Conservation (phyloP, 2,797 vertebrate genomes). For the Bovichtus diacanthus region DNA sequence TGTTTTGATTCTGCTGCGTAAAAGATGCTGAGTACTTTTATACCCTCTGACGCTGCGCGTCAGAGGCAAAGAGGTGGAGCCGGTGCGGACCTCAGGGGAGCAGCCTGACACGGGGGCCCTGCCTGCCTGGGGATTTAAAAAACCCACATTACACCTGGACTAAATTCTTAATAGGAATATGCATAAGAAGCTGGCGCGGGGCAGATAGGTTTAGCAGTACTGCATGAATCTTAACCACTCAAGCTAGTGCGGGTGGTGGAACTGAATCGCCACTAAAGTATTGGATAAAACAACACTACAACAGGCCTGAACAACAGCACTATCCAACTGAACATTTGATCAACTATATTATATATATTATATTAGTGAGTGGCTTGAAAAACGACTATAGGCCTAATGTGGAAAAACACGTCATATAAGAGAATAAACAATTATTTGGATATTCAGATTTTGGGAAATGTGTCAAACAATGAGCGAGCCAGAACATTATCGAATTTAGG, state of each 20-base stretch:
- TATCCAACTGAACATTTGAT: not conserved
- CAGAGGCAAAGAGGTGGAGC: slow-evolving; percentile 68
- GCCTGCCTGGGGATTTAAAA: slow-evolving; percentile 57
- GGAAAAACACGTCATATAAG: not conserved
- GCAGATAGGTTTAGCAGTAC: slow-evolving; percentile 23
- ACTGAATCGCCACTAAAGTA: not conserved
- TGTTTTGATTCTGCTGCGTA: slow-evolving; percentile 65
- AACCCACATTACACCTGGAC: slow-evolving; percentile 73
- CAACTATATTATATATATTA: not conserved
- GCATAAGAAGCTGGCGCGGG: slow-evolving; percentile 50
- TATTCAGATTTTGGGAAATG: not conserved
- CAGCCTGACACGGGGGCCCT: slow-evolving; percentile 30
- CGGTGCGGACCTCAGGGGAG: slow-evolving; percentile 61
- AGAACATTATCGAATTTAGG: not conserved
- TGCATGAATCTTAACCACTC: slow-evolving; percentile 7
- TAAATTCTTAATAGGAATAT: slow-evolving; percentile 46
- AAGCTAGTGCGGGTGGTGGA: not conserved
- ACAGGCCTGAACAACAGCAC: not conserved
- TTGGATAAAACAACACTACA: not conserved
- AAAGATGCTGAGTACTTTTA: slow-evolving; percentile 63
- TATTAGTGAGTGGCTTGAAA: not conserved
- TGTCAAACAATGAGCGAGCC: not conserved
- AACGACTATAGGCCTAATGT: not conserved
- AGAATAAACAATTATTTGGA: not conserved
- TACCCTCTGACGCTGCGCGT: slow-evolving; percentile 59